Conservation (phyloP, 2,888 invertebrate species). For the Leucoptera coffeella region DNA sequence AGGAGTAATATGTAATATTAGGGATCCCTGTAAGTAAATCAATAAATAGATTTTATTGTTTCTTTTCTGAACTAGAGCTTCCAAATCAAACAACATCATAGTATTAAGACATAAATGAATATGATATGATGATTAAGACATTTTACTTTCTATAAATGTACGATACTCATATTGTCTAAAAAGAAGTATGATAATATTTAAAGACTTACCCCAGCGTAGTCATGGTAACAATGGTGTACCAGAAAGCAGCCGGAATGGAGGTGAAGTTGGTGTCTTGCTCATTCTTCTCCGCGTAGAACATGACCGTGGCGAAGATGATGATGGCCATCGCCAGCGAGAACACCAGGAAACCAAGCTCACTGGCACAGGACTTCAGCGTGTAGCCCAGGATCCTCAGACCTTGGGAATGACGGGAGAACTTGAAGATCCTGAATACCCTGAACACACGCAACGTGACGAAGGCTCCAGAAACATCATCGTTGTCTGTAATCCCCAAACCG, state of each 20-base stretch:
- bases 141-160: too few species aligned
- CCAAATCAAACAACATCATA: too few species aligned
- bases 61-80: too few species aligned
- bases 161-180: too few species aligned
- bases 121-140: too few species aligned
- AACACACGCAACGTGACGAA: conserved; percentile 98
- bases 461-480: conserved; percentile 97
- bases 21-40: too few species aligned
- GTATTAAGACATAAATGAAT: too few species aligned
- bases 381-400: conserved; percentile 98
- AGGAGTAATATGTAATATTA: too few species aligned
- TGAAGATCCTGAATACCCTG: conserved; percentile 99
- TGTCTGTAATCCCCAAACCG: conserved; percentile 94
- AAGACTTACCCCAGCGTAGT: conserved; percentile 93
- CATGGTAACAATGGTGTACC: conserved; percentile 99
- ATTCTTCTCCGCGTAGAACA: conserved; percentile 99
- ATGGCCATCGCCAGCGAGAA: conserved; percentile 99
- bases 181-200: too few species aligned
- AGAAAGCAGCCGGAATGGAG: conserved; percentile 98
- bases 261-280: conserved; percentile 96
- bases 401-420: conserved; percentile 99
- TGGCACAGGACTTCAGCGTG: conserved; percentile 97
- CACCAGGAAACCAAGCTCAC: conserved; percentile 97
- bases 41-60: too few species aligned
- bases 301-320: conserved; percentile 99